Percentiles rank a stretch among this genome's conserved stretches.
Evolutionary conservation across 2,113 vertebrate species (phyloP).

Genomic region (Ammodramus savannarum): DNA sequence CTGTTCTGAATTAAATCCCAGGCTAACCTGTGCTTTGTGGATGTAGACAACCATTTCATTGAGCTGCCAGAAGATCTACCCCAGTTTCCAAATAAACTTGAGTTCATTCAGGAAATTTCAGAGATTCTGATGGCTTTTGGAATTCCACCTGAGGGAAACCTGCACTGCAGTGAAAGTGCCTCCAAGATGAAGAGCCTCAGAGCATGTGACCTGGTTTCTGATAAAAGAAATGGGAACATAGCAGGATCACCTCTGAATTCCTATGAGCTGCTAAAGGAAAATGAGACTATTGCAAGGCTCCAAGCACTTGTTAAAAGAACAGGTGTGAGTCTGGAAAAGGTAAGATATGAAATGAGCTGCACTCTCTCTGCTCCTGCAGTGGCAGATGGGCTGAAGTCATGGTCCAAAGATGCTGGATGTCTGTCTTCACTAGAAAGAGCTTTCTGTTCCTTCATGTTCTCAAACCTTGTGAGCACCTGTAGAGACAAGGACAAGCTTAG

Average conservation of each 20-base stretch:
- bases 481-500: neutral
- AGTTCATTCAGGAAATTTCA: constrained; percentile 97
- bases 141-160: constrained; percentile 89
- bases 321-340: constrained; percentile 94
- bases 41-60: constrained; percentile 97
- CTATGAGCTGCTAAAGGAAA: constrained; percentile 90
- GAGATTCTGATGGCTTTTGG: constrained; percentile 92
- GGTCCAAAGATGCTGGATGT: neutral
- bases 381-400: neutral
- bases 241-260: constrained; percentile 88
- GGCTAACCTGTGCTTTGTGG: constrained; percentile 98
- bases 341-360: constrained; percentile 42
- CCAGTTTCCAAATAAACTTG: constrained; percentile 97
- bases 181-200: constrained; percentile 83
- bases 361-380: neutral
- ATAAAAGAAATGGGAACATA: constrained; percentile 95
- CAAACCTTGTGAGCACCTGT: neutral
- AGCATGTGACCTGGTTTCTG: constrained; percentile 84
- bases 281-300: constrained; percentile 92
- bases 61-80: constrained; percentile 97
- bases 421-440: neutral
- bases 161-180: constrained; percentile 85
- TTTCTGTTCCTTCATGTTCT: neutral
- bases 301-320: constrained; percentile 97
- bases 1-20: constrained; percentile 64